phyloP scores from a whole-genome alignment of 2,888 invertebrate genomes.

The Thereva nobilitata region DNA sequence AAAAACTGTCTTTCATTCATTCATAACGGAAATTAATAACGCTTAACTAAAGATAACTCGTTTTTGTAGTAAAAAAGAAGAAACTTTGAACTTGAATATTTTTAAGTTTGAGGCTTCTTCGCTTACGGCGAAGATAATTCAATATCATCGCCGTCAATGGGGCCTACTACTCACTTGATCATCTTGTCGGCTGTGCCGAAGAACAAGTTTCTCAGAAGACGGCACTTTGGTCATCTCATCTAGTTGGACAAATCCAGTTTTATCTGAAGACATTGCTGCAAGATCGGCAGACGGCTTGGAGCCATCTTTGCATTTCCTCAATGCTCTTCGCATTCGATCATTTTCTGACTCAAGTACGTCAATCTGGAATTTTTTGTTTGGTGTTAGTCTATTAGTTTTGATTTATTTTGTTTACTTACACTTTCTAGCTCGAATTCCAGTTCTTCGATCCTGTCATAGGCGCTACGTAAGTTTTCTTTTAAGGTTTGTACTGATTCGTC shows the following conservation, averaged over 20 bases:
- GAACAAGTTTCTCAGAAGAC: neutral
- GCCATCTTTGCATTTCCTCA: slow-evolving; percentile 45
- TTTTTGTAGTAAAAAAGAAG: neutral
- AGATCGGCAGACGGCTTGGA: slow-evolving; percentile 6
- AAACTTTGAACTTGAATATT: slow-evolving; percentile 23
- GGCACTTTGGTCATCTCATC: slow-evolving; percentile 15
- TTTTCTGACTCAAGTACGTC: slow-evolving; percentile 53
- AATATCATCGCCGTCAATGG: slow-evolving; percentile 13
- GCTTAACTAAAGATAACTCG: neutral
- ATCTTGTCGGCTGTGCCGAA: neutral
- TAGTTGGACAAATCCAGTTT: slow-evolving; percentile 38
- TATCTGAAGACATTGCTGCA: slow-evolving; percentile 45
- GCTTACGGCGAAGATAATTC: neutral
- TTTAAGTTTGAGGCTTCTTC: neutral
- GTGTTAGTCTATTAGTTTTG: slow-evolving; percentile 6
- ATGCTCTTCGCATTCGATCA: slow-evolving; percentile 49
- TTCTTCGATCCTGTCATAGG: slow-evolving; percentile 55
- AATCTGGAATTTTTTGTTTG: slow-evolving; percentile 45
- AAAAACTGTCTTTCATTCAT: neutral
- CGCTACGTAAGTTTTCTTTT: slow-evolving; percentile 48
- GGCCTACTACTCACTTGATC: slow-evolving; percentile 1
- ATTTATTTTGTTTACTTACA: slow-evolving; percentile 44
- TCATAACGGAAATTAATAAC: neutral
- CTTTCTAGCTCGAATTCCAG: slow-evolving; percentile 56
- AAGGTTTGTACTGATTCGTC: no score